Evolutionary conservation across 2,113 vertebrate genomes (phyloP).

Genomic region (Dicentrarchus labrax): DNA sequence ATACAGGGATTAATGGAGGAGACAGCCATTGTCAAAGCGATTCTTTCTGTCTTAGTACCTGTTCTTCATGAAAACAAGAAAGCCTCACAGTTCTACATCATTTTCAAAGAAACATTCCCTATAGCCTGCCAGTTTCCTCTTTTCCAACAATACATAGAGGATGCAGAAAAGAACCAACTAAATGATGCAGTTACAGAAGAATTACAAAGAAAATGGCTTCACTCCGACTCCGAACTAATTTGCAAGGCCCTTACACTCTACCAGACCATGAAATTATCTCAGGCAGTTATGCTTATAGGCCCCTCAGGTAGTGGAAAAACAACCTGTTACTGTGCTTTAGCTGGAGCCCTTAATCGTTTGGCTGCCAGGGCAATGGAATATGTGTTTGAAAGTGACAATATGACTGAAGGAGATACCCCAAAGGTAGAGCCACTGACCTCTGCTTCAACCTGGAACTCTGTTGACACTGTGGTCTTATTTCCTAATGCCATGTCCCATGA

Average conservation of each 20-base stretch:
- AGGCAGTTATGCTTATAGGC: slow-evolving; percentile 86
- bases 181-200: slow-evolving; percentile 76
- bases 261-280: slow-evolving; percentile 78
- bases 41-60: slow-evolving; percentile 75
- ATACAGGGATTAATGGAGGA: slow-evolving; percentile 79
- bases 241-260: slow-evolving; percentile 79
- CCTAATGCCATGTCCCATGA: slow-evolving; percentile 85
- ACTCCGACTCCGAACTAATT: slow-evolving; percentile 70
- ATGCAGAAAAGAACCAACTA: slow-evolving; percentile 61
- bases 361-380: slow-evolving; percentile 52
- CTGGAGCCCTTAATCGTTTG: slow-evolving; percentile 82
- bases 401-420: background rate
- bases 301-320: slow-evolving; percentile 90
- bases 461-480: slow-evolving; percentile 84
- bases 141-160: slow-evolving; percentile 59
- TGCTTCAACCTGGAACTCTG: slow-evolving; percentile 63
- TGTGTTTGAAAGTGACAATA: slow-evolving; percentile 6
- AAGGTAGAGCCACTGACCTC: slow-evolving; percentile 16
- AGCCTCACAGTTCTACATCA: slow-evolving; percentile 66
- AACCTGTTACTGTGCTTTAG: slow-evolving; percentile 83
- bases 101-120: slow-evolving; percentile 86
- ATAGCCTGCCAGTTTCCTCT: slow-evolving; percentile 52
- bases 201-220: slow-evolving; percentile 74
- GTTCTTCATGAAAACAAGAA: slow-evolving; percentile 58
- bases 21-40: slow-evolving; percentile 81